Evolutionary conservation across 2,888 invertebrate genomes (phyloP).

Genomic region (Peribatodes rhomboidaria): DNA sequence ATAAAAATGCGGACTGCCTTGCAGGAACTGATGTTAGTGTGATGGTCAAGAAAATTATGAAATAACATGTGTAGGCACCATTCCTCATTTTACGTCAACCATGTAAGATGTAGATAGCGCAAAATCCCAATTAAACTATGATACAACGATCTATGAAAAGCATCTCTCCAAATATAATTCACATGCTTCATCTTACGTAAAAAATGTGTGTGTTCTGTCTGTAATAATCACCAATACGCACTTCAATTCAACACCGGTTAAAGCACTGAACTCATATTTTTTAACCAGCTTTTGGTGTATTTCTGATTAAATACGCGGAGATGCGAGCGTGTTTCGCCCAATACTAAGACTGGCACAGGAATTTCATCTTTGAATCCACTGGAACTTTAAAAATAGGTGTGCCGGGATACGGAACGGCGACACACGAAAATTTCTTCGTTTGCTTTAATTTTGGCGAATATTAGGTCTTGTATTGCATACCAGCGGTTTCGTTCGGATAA

Average conservation of each 20-base stretch:
- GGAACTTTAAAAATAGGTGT: constrained; percentile 86
- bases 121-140: constrained; percentile 31
- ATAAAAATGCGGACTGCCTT: too few species aligned
- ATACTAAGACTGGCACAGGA: constrained; percentile 81
- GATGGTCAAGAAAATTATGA: background rate
- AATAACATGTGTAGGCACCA: background rate
- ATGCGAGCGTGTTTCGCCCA: constrained; percentile 63
- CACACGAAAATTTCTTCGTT: constrained; percentile 55
- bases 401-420: constrained; percentile 57
- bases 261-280: constrained; percentile 65
- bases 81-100: constrained; percentile 29
- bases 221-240: constrained; percentile 63
- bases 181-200: constrained; percentile 57
- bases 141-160: constrained; percentile 38
- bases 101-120: constrained; percentile 20
- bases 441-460: constrained; percentile 41
- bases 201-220: constrained; percentile 56
- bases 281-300: constrained; percentile 45
- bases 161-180: constrained; percentile 52
- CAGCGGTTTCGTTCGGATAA: constrained; percentile 25
- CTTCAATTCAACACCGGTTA: constrained; percentile 59
- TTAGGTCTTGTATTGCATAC: constrained; percentile 43
- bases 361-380: constrained; percentile 82
- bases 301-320: constrained; percentile 48
- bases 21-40: too few species aligned